Evolutionary conservation across 2,888 invertebrate genomes (phyloP), one percentile per base, ranked within the genome.

Genomic region (Resseliella maxima): DNA sequence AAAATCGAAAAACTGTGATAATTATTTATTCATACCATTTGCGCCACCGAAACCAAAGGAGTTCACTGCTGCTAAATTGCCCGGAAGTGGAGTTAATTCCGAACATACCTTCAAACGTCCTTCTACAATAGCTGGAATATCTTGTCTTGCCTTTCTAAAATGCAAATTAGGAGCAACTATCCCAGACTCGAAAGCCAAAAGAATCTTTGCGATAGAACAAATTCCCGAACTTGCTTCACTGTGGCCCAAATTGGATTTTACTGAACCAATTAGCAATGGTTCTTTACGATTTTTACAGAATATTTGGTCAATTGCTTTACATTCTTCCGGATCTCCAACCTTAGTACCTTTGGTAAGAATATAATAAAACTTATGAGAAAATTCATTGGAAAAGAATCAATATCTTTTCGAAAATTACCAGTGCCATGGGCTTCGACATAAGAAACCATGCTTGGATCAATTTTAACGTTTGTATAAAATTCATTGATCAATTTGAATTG

Each of bases 31-130:
- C 24, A 27, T 59, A 59, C 59, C 95, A 89, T 97, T 97, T 5
- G 95, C 95, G 0, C 98, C 98, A 41, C 98, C 98, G 89, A 98
- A 98, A 0, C 98, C 98, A 90, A 98, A 98, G 15, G 96, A 97
- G 92, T 97, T 98, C 36, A 98, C 92, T 3, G 95, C 98, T 31
- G 95, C 94, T 89, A 95, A 92, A 24, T 96, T 96, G 45, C 95
- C 95, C 45, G 93, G 91, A 93, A 96, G 95, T 0, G 93, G 93
- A 31, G 91, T 94, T 90, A 92, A 93, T 85, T 94, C 95, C 0
- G 94, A 93, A 0, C 98, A 94, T 0, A 98, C 96, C 88, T 93
- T 89, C 50, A 95, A 90, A 81, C 94, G 91, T 0, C 94, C 94
- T 50, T 94, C 93, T 0, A 92, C 91, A 0, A 96, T 90, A 0